A percentile compares a stretch with the other conserved stretches of the same genome.
phyloP scores from a whole-genome alignment of 2,113 vertebrate species.

The Clarias macrocephalus region DNA sequence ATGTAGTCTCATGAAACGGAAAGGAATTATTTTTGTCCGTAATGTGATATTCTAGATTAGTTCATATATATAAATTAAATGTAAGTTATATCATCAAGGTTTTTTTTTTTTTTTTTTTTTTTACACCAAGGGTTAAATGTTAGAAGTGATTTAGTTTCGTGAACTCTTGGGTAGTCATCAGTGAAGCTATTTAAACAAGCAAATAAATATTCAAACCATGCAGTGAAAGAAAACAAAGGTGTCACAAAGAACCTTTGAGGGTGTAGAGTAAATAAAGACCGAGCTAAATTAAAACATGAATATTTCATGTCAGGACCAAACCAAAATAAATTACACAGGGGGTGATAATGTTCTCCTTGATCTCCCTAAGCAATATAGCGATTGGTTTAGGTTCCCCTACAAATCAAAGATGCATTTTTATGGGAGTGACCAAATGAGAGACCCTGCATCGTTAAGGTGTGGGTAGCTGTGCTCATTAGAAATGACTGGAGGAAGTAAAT shows the following conservation, averaged over 20 bases:
- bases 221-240: constrained; percentile 36
- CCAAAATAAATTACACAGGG: constrained; percentile 52
- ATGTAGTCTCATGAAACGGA: not conserved
- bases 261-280: constrained; percentile 41
- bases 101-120: not conserved
- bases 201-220: constrained; percentile 33
- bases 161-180: constrained; percentile 21
- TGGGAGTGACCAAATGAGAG: constrained; percentile 56
- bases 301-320: constrained; percentile 56
- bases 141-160: constrained; percentile 13
- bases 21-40: not conserved
- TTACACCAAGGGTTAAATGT: constrained; percentile 11
- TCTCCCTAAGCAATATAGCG: constrained; percentile 61
- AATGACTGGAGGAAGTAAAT: constrained; percentile 60
- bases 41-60: not conserved
- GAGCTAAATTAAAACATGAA: constrained; percentile 57
- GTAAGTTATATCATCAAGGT: not conserved
- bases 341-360: constrained; percentile 48
- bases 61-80: not conserved
- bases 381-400: constrained; percentile 54
- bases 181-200: constrained; percentile 10
- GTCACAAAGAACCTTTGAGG: constrained; percentile 46
- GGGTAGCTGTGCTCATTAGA: constrained; percentile 67
- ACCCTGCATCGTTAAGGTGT: constrained; percentile 42
- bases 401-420: constrained; percentile 61